Evolutionary conservation across 2,113 vertebrate genomes (phyloP), one percentile per base, ranked within the genome.

Genomic region (Vidua macroura): DNA sequence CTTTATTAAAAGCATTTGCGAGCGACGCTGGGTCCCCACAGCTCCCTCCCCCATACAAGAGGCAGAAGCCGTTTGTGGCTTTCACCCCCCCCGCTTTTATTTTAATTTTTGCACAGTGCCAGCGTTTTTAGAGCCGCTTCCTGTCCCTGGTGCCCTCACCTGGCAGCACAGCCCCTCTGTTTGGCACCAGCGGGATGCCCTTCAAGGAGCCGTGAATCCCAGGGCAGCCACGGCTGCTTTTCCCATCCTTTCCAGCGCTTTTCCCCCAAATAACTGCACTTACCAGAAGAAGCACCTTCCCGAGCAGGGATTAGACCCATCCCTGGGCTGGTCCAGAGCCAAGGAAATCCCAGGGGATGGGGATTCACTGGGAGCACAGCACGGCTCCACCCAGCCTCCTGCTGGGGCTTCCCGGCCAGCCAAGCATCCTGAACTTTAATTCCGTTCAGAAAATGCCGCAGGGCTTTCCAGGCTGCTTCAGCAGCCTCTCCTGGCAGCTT

Each of bases 1-100:
- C 30, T 97, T 97, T 68, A 97, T 97, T 97, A 92, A 95, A 97
- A 97, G 91, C 96, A 97, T 68, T 96, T 84, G 92, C 0, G 2
- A 96, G 77, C 0, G 0, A 2, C 0, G 24, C 60, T 31, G 77
- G 73, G 88, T 39, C 68, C 73, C 1, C 64, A 37, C 66, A 75
- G 43, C 86, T 80, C 86, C 60, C 37, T 88, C 66, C 76, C 88
- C 39, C 33, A 13, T 15, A 35, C 19, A 18, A 72, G 59, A 83
- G 76, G 76, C 52, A 62, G 75, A 62, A 94, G 8, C 24, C 80
- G 31, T 51, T 90, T 31, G 33, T 75, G 73, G 52, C 53, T 69
- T 2, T 0, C 1, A 1, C 30, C 13, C 15, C 15, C 1, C 0
- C 0, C 12, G 2, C 1, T 24, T 63, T 52, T 25, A 37, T n/a